Base-by-base conservation (phyloP, 2,113 vertebrate species). In the Python bivittatus region DNA sequence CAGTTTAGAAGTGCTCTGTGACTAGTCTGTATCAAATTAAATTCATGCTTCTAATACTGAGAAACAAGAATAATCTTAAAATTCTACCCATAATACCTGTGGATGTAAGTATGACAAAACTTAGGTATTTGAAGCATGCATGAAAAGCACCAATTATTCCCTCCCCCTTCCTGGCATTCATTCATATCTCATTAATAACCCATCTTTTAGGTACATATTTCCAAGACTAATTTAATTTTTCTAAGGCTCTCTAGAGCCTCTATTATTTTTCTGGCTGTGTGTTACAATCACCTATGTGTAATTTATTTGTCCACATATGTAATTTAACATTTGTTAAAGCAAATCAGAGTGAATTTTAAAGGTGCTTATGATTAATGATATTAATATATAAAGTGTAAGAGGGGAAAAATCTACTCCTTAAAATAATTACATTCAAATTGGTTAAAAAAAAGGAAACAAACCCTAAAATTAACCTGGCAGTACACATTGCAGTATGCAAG, bases 251-350 rank as follows among this genome's bases (percentile, higher is more conserved):
- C 25, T 2, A 68, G 38, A 60, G 90, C 93, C 38, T 6, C 79
- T 92, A 84, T 52, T 72, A 91, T 72, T 6, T 87, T 91, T 86
- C 11, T 92, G 4, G 88, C 3, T 93, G 88, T 94, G 42, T 22
- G 89, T 89, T 93, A 90, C 90, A 92, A 93, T 92, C 90, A 91
- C 53, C 38, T 93, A 89, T 0, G 1, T 93, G 0, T 52, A 88
- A 88, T 93, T 88, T 93, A 56, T 94, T 86, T 88, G 4, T 56
- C 85, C 53, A 90, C 0, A 8, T 79, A 93, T 79, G 83, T 54
- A 91, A 87, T 91, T 94, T 58, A 91, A 0, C 0, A 25, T 92
- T 93, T 94, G 93, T 93, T 93, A 93, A 92, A 61, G 79, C 86
- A 89, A 92, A 94, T 38, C 20, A 91, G 93, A 93, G 23, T 2